Percentiles rank a stretch among this genome's conserved stretches.
Conservation (phyloP, 2,888 invertebrate genomes). For the Diachrysia chrysitis region DNA sequence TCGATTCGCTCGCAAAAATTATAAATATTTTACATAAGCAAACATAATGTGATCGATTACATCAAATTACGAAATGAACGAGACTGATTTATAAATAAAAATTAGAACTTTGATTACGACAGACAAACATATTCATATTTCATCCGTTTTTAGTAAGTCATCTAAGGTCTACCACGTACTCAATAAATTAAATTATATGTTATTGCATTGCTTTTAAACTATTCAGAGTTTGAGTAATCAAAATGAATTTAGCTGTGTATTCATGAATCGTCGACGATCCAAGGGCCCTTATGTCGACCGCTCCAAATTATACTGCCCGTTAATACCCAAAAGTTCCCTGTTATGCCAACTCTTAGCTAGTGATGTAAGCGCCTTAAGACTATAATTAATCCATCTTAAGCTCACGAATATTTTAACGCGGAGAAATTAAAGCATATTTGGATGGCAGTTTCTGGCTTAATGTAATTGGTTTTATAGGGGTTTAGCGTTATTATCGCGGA, state of each 20-base stretch:
- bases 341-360: conserved; percentile 29
- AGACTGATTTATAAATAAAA: too few relatives aligned
- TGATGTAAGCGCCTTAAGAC: conserved; percentile 46
- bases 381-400: conserved; percentile 50
- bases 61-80: too few relatives aligned
- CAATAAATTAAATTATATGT: neutral
- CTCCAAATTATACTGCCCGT: conserved; percentile 41
- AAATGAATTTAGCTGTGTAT: conserved; percentile 28
- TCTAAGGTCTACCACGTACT: neutral
- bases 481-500: neutral
- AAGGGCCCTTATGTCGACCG: conserved; percentile 30
- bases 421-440: conserved; percentile 18
- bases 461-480: conserved; percentile 4
- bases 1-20: too few relatives aligned
- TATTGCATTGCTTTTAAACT: conserved; percentile 37
- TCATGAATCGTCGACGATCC: conserved; percentile 42
- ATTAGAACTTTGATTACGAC: too few relatives aligned
- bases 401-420: conserved; percentile 24
- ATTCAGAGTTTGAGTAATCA: conserved; percentile 39
- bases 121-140: too few relatives aligned
- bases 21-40: too few relatives aligned
- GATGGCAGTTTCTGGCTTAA: neutral
- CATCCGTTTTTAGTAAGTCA: neutral
- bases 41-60: too few relatives aligned
- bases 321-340: conserved; percentile 48